These are phyloP conservation scores for Holocentrus rufus DNA, from an alignment of 2,797 vertebrate species.

Conservation along the genomic window DNA sequence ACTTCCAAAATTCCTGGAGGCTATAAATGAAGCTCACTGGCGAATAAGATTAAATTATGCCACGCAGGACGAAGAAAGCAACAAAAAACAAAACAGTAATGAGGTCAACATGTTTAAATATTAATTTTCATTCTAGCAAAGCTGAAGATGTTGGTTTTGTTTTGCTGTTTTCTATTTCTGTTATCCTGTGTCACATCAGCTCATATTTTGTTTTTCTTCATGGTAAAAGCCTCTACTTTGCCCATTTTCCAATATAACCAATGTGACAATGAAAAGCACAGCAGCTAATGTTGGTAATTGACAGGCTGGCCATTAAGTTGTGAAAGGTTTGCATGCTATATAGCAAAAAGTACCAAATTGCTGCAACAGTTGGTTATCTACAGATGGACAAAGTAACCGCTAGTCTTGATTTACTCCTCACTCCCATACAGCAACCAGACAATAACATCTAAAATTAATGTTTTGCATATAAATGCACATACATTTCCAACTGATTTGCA, in stretches of 20 bases:
- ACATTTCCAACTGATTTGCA: neutral
- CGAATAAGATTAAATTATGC: slow-evolving; percentile 43
- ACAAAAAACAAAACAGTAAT: slow-evolving; percentile 18
- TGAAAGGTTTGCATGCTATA: neutral
- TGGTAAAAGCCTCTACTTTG: slow-evolving; percentile 13
- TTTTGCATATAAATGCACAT: neutral
- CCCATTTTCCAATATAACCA: neutral
- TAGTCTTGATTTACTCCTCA: too few species aligned
- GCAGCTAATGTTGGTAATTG: neutral
- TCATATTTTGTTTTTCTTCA: slow-evolving; percentile 18
- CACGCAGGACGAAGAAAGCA: slow-evolving; percentile 30
- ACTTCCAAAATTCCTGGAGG: slow-evolving; percentile 31
- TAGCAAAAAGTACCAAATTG: neutral
- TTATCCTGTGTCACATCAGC: neutral
- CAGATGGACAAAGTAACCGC: too few species aligned
- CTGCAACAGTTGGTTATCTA: too few species aligned
- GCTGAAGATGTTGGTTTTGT: slow-evolving; percentile 12
- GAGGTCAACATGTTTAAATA: slow-evolving; percentile 27
- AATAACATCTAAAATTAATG: too few species aligned
- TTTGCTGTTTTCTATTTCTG: neutral
- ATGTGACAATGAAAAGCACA: neutral
- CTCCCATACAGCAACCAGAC: too few species aligned
- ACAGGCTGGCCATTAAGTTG: too few species aligned
- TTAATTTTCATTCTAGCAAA: slow-evolving; percentile 6
- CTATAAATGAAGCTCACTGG: slow-evolving; percentile 30